Conservation (phyloP, 2,797 vertebrate genomes). For the Enteromius thamalakanensis region DNA sequence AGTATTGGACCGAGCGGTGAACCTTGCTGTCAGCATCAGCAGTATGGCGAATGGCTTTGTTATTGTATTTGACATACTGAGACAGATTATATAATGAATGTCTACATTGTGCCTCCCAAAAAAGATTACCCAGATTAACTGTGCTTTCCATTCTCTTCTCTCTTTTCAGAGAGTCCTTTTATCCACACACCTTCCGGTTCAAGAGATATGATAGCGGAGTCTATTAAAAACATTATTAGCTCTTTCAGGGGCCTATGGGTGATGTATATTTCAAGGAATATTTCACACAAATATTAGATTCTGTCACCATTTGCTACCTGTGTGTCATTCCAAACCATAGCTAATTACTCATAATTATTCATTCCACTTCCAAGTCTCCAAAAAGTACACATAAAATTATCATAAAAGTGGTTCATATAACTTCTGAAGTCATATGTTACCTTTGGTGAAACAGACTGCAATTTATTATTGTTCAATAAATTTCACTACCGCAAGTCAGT, state of each 20-base stretch:
- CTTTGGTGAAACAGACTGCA: not conserved
- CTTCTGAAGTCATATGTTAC: not conserved
- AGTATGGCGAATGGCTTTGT: slow-evolving; percentile 55
- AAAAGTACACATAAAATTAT: not conserved
- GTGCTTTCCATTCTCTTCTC: slow-evolving; percentile 26
- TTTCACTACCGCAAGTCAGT: not conserved
- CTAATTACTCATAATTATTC: not conserved
- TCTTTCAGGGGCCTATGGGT: slow-evolving; percentile 41
- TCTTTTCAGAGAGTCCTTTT: slow-evolving; percentile 40
- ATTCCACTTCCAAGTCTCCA: not conserved
- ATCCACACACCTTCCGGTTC: slow-evolving; percentile 36
- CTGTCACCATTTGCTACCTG: not conserved
- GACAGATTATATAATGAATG: slow-evolving; percentile 58
- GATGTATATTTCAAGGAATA: slow-evolving; percentile 59
- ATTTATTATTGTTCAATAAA: not conserved
- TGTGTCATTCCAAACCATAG: not conserved
- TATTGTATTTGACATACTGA: slow-evolving; percentile 64
- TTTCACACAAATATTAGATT: slow-evolving; percentile 5
- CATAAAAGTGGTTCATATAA: not conserved
- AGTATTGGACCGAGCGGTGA: slow-evolving; percentile 59
- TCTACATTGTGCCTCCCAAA: slow-evolving; percentile 50
- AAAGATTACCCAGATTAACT: slow-evolving; percentile 52
- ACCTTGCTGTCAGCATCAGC: slow-evolving; percentile 62
- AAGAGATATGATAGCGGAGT: slow-evolving; percentile 27
- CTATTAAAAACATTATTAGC: slow-evolving; percentile 41